phyloP scores from a whole-genome alignment of 1,140 invertebrate species.

The Aleiodes sp. region DNA sequence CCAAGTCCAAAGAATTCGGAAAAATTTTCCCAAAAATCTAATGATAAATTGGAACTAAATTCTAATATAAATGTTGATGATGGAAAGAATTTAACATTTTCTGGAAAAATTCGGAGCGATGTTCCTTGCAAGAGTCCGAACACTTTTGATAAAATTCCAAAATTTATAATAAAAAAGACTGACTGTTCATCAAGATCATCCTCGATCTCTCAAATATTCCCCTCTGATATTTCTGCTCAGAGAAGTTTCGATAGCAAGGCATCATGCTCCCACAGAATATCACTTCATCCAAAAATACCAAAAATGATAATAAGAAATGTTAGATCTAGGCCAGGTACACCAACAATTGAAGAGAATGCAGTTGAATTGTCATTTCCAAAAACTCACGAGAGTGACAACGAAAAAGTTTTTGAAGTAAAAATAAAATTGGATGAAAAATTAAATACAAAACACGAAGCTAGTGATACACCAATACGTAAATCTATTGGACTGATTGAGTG shows the following conservation, averaged over 20 bases:
- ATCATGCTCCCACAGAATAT: constrained; percentile 6
- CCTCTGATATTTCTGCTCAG: constrained; percentile 17
- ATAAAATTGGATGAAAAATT: constrained; percentile 43
- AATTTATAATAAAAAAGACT: constrained; percentile 56
- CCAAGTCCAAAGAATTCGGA: constrained; percentile 14
- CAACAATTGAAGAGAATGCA: constrained; percentile 54
- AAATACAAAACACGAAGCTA: constrained; percentile 21
- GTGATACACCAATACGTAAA: constrained; percentile 11
- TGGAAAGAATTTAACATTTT: constrained; percentile 31
- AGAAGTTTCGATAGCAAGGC: constrained; percentile 6
- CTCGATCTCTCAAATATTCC: constrained; percentile 33
- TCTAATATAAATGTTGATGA: background rate
- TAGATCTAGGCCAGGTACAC: constrained; percentile 56
- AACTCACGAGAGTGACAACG: constrained; percentile 34
- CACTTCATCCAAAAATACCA: constrained; percentile 52
- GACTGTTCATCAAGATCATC: constrained; percentile 43
- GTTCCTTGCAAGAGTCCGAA: constrained; percentile 22
- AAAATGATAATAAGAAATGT: constrained; percentile 64
- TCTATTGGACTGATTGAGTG: constrained; percentile 36
- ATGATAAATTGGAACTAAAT: background rate
- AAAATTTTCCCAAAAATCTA: background rate
- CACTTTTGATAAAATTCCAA: constrained; percentile 45
- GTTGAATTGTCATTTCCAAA: constrained; percentile 46
- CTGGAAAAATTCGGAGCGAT: constrained; percentile 33
- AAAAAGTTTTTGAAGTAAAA: constrained; percentile 42